Conservation (phyloP, 2,113 vertebrate species). For the Prochilodus magdalenae region DNA sequence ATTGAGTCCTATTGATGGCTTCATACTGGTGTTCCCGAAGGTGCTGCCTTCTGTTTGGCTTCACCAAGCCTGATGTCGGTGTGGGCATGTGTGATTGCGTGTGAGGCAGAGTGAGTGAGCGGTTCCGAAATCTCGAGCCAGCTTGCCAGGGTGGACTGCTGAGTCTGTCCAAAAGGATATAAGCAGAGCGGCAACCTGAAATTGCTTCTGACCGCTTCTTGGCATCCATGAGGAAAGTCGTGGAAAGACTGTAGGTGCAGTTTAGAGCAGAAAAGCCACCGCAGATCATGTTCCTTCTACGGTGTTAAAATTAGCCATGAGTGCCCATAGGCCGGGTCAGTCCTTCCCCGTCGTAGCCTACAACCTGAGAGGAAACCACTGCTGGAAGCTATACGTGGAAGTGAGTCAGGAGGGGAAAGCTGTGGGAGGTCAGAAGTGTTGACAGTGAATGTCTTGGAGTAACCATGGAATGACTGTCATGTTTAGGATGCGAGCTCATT, state of each 20-base stretch:
- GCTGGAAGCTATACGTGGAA: neutral
- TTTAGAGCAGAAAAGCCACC: slow-evolving; percentile 38
- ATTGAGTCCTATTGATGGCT: neutral
- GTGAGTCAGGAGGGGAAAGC: too few species aligned
- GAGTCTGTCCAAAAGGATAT: slow-evolving; percentile 33
- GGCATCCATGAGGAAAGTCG: slow-evolving; percentile 45
- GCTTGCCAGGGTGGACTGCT: slow-evolving; percentile 56
- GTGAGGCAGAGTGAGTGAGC: neutral
- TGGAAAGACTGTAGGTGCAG: slow-evolving; percentile 60
- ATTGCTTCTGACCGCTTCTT: slow-evolving; percentile 60
- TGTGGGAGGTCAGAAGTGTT: too few species aligned
- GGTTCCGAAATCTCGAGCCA: slow-evolving; percentile 56
- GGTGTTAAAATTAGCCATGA: slow-evolving; percentile 59
- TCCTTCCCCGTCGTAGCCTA: neutral
- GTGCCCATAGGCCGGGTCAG: too few species aligned
- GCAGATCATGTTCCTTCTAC: slow-evolving; percentile 24
- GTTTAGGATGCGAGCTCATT: too few species aligned
- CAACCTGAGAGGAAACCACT: slow-evolving; percentile 8
- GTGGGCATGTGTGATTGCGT: slow-evolving; percentile 1
- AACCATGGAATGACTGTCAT: too few species aligned
- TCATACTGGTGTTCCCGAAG: neutral
- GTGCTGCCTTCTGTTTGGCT: neutral
- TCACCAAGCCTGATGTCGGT: neutral
- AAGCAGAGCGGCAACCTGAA: slow-evolving; percentile 46
- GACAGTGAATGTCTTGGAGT: too few species aligned